Evolutionary conservation across 2,113 vertebrate genomes (phyloP).

Genomic region (Tachysurus vachellii): DNA sequence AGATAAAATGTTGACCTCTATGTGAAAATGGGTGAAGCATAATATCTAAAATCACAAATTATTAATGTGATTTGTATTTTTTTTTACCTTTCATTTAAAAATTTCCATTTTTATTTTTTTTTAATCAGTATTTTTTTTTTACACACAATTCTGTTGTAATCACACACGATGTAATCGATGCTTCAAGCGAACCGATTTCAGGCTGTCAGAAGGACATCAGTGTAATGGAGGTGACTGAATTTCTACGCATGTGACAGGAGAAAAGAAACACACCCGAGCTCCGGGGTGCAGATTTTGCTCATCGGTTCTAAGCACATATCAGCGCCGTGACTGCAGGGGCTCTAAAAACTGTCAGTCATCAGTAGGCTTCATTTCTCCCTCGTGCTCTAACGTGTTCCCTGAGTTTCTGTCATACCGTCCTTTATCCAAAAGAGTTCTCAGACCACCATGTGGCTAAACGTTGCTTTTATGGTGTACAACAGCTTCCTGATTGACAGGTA

Average conservation of each 20-base stretch:
- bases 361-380: conserved; percentile 24
- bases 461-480: conserved; percentile 54
- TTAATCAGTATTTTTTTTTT: not conserved
- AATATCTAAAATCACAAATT: not conserved
- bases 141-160: not conserved
- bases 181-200: not conserved
- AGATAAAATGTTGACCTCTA: not conserved
- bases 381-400: conserved; percentile 42
- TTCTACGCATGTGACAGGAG: not conserved
- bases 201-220: not conserved
- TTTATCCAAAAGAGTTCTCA: conserved; percentile 54
- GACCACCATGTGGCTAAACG: conserved; percentile 59
- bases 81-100: not conserved
- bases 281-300: not conserved
- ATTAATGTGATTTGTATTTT: not conserved
- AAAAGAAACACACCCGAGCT: not conserved
- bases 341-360: conserved; percentile 15
- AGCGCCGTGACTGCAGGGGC: conserved; percentile 1
- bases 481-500: conserved; percentile 60
- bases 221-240: not conserved
- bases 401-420: conserved; percentile 33
- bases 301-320: not conserved
- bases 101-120: not conserved
- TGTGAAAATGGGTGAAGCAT: not conserved
- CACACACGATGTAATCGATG: not conserved